A percentile compares a stretch with the other conserved stretches of the same genome.
Evolutionary conservation across 2,888 invertebrate species (phyloP).

Genomic region (Linhomoeus sp.): DNA sequence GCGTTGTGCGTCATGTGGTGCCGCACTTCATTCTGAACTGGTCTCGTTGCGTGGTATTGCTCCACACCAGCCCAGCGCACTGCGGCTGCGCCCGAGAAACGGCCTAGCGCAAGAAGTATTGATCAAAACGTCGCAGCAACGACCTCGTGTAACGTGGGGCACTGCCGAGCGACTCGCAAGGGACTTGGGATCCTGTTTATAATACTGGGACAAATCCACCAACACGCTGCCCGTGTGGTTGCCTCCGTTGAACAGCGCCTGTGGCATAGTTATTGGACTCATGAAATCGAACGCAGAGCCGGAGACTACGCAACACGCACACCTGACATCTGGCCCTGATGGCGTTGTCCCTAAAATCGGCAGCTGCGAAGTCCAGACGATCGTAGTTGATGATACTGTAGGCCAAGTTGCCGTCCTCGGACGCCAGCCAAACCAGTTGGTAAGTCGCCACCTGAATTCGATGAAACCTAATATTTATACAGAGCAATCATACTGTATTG

Average conservation of each 20-base stretch:
- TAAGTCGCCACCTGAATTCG: not conserved
- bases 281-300: no score
- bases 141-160: conserved; percentile 37
- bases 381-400: not conserved
- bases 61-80: no score
- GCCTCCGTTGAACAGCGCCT: conserved; percentile 26
- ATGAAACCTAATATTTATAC: conserved; percentile 61
- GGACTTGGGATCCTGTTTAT: conserved; percentile 23
- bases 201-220: conserved; percentile 21
- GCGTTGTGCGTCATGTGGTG: no score
- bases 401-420: not conserved
- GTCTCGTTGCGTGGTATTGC: no score
- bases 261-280: not conserved
- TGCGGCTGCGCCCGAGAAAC: no score
- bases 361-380: conserved; percentile 61
- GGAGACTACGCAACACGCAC: no score
- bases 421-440: not conserved
- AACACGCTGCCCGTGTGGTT: conserved; percentile 25
- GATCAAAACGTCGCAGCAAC: no score
- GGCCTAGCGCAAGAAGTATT: no score
- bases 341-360: conserved; percentile 22
- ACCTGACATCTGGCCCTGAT: conserved; percentile 19
- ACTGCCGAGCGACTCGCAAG: conserved; percentile 23
- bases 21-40: no score
- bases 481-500: not conserved